Evolutionary conservation across 2,113 vertebrate species (phyloP), one percentile per base, ranked within the genome.

Genomic region (Dasyurus viverrinus): DNA sequence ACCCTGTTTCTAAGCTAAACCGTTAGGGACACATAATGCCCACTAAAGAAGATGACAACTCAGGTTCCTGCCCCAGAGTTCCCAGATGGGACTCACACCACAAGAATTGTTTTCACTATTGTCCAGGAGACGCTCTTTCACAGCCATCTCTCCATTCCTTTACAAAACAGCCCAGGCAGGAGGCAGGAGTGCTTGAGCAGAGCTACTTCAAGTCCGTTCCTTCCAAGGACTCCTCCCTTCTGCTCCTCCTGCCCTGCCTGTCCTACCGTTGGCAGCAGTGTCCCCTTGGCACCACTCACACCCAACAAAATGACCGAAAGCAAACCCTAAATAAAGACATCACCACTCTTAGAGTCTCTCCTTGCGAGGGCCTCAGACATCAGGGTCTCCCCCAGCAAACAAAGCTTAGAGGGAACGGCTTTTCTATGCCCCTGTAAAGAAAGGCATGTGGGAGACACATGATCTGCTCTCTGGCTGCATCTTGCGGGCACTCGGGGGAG

Each of bases 1-100:
- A 92, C 42, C 55, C 91, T 95, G 96, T 89, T 92, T 96, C 91
- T 42, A 95, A 95, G 46, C 95, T 96, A 97, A 96, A 54, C 76
- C 95, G 24, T 92, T 84, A 91, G 48, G 92, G 54, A 93, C 42
- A 54, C 60, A 92, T 3, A 94, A 93, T 89, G 10, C 14, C 47
- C 25, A 52, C 46, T 30, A 48, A 92, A 52, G 50, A 52, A 52
- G 76, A 92, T 47, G 52, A 91, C 92, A 92, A 54, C 96, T 30
- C 24, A 90, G 47, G 14, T 68, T 14, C 30, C 30, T 68, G 60
- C 60, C 91, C 53, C 24, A 53, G 54, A 93, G 84, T 53, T 92
- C 95, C 94, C 42, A 93, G 53, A 90, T 25, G 94, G 48, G 90
- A 90, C 50, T 52, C 27, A 48, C 0, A 91, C 94, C 91, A 94